phyloP scores from a whole-genome alignment of 1,140 invertebrate genomes.

The Nephila pilipes region DNA sequence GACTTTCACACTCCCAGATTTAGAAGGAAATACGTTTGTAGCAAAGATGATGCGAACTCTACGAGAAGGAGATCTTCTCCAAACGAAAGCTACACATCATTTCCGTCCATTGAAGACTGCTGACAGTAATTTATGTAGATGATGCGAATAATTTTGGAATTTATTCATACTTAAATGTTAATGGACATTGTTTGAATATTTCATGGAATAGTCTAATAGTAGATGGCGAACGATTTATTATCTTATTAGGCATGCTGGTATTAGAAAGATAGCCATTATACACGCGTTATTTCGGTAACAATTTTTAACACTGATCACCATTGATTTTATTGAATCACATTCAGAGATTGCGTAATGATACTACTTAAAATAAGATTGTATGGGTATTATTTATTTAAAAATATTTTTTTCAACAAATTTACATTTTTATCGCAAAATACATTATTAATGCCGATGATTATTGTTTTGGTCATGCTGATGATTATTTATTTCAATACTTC shows the following conservation, averaged over 20 bases:
- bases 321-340: neutral
- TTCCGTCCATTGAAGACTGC: neutral
- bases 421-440: too few species aligned
- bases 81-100: neutral
- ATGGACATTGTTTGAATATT: conserved; percentile 1
- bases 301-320: neutral
- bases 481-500: too few species aligned
- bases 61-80: neutral
- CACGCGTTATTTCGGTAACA: neutral
- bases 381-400: too few species aligned
- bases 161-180: neutral
- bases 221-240: neutral
- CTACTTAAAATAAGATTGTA: too few species aligned
- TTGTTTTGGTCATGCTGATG: too few species aligned
- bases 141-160: neutral
- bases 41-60: conserved; percentile 1
- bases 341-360: too few species aligned
- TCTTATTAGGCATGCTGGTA: neutral
- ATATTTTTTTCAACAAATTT: too few species aligned
- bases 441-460: too few species aligned
- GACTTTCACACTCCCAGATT: conserved; percentile 29
- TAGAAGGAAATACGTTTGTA: conserved; percentile 40
- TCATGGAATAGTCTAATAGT: neutral
- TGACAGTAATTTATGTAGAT: neutral
- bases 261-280: neutral